Evolutionary conservation across 2,888 invertebrate genomes (phyloP), one percentile per base, ranked within the genome.

Genomic region (Agrochola macilenta): DNA sequence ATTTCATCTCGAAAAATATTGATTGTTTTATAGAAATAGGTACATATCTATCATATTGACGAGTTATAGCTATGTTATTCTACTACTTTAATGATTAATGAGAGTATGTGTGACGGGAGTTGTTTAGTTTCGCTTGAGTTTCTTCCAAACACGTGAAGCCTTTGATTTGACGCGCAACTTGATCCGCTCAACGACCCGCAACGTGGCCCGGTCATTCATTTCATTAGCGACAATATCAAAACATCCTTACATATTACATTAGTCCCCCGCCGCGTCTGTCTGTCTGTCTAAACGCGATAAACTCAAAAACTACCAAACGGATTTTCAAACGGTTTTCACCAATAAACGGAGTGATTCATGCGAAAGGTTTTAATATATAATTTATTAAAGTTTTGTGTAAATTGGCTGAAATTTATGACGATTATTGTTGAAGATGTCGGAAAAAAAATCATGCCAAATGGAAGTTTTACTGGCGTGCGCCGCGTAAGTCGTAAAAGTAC

Each of bases 81-180:
- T 65, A 23, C 39, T 69, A 54, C 54, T 20, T 54, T 46, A 58
- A 81, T 64, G 30, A n/a, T 68, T 17, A 23, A 49, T 49, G 65
- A 14, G 35, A 30, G 8, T 60, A 26, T 65, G 58, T 49, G 26
- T 69, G 30, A 35, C 35, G 9, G 26, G 14, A 52, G 17, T 57
- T 76, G 85, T 75, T 74, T 69, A 60, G 81, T 63, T 70, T 63
- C 49, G 61, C 81, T 46, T 58, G 81, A 65, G n/a, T 63, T 46
- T 69, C 68, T 64, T 71, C 54, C 14, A 23, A 76, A 75, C 85
- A 83, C 81, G 85, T 83, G 85, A 76, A 68, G 72, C 52, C 52
- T 68, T 64, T 60, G 35, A 60, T 46, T 26, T 70, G 80, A 82
- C 69, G 64, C 58, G 49, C 30, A 23, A 30, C 46, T 20, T 43